These are phyloP conservation scores for Ecdyonurus torrentis DNA, from an alignment of 2,888 invertebrate genomes.

Conservation along the genomic window DNA sequence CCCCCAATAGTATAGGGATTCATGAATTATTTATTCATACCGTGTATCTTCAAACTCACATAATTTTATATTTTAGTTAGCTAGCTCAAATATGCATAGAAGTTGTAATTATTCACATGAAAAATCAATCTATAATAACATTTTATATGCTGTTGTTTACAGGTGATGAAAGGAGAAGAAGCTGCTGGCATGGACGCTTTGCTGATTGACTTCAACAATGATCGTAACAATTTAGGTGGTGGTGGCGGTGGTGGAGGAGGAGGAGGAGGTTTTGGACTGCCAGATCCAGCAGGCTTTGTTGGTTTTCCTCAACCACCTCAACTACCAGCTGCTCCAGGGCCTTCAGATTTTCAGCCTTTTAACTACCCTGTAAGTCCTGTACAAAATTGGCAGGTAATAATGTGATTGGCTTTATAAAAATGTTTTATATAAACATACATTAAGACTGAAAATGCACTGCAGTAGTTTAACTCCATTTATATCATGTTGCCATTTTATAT, in stretches of 20 bases:
- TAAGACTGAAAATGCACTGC: too few relatives aligned
- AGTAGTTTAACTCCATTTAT: too few relatives aligned
- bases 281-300: conserved; percentile 63
- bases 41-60: background rate
- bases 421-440: too few relatives aligned
- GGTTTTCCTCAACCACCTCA: conserved; percentile 59
- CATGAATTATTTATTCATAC: too few relatives aligned
- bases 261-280: conserved; percentile 29
- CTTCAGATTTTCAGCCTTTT: conserved; percentile 38
- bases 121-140: too few relatives aligned
- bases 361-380: conserved; percentile 46
- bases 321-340: conserved; percentile 28
- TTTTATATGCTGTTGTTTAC: conserved; percentile 9
- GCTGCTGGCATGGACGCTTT: conserved; percentile 38
- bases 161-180: conserved; percentile 51
- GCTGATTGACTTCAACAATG: conserved; percentile 46
- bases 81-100: too few relatives aligned
- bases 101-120: too few relatives aligned
- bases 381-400: too few relatives aligned
- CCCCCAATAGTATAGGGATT: too few relatives aligned
- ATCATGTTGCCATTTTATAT: too few relatives aligned
- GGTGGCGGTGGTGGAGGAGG: conserved; percentile 28
- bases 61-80: background rate
- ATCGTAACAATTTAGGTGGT: conserved; percentile 40
- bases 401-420: too few relatives aligned